Conservation (phyloP, 2,888 invertebrate species). For the Rhodophaea formosa region DNA sequence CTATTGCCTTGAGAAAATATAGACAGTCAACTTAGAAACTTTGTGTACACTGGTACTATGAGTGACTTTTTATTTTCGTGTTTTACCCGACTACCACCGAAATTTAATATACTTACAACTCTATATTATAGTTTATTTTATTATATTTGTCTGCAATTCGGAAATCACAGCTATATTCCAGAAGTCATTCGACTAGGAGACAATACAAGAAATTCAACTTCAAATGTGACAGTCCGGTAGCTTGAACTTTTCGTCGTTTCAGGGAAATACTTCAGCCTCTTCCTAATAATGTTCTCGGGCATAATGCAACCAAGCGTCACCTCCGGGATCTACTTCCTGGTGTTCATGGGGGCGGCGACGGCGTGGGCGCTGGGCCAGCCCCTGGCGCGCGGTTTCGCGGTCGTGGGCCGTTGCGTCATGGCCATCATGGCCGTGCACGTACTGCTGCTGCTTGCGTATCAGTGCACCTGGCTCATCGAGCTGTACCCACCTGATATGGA, state of each 20-base stretch:
- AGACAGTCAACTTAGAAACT: too few species aligned
- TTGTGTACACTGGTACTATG: too few species aligned
- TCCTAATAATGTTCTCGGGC: constrained; percentile 86
- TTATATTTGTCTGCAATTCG: too few species aligned
- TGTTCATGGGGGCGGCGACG: constrained; percentile 91
- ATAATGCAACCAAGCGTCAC: constrained; percentile 91
- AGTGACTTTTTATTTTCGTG: too few species aligned
- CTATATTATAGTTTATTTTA: too few species aligned
- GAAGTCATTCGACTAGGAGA: too few species aligned
- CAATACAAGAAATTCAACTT: too few species aligned
- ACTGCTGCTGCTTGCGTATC: constrained; percentile 87
- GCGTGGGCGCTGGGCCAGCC: constrained; percentile 92
- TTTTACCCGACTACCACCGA: too few species aligned
- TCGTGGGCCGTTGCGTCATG: constrained; percentile 85
- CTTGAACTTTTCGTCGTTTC: constrained; percentile 32
- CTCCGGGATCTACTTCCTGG: constrained; percentile 92
- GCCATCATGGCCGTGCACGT: constrained; percentile 89
- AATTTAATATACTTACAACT: too few species aligned
- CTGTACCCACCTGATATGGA: constrained; percentile 84
- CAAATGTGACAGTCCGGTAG: too few species aligned
- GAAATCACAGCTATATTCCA: too few species aligned
- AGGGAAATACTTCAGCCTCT: constrained; percentile 85
- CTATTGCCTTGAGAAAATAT: too few species aligned
- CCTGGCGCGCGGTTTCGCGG: constrained; percentile 88
- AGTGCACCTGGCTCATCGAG: constrained; percentile 90